Evolutionary conservation across 2,888 invertebrate species (phyloP).

Genomic region (Dione juno): DNA sequence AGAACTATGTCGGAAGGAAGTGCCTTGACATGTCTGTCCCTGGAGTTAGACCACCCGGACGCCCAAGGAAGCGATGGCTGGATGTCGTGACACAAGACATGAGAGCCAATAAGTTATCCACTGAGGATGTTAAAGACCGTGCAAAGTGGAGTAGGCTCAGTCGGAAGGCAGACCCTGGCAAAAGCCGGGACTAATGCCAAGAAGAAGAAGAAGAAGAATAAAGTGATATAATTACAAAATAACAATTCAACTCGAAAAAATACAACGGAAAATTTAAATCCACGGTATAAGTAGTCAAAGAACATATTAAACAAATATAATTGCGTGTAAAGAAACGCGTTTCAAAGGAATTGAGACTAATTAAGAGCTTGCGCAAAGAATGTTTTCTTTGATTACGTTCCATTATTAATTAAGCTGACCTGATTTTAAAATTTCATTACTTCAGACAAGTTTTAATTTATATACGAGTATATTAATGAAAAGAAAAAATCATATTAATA

Average conservation of each 20-base stretch:
- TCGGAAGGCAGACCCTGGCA: no score
- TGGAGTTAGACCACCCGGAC: no score
- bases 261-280: constrained; percentile 7
- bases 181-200: no score
- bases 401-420: constrained; percentile 6
- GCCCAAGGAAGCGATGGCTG: no score
- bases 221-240: neutral
- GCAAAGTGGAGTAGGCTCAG: no score
- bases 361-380: constrained; percentile 14
- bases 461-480: neutral
- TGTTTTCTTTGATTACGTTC: constrained; percentile 12
- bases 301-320: constrained; percentile 15
- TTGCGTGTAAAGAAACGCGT: constrained; percentile 24
- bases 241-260: neutral
- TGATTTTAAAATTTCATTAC: neutral
- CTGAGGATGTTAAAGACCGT: no score
- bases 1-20: no score
- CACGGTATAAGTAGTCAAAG: neutral
- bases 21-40: no score
- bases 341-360: constrained; percentile 26
- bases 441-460: neutral
- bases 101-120: no score
- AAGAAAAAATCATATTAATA: no score
- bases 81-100: no score
- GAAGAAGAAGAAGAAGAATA: no score